A percentile compares a stretch with the other conserved stretches of the same genome.
phyloP scores from a whole-genome alignment of 1,140 invertebrate genomes.

The Drosophila athabasca region DNA sequence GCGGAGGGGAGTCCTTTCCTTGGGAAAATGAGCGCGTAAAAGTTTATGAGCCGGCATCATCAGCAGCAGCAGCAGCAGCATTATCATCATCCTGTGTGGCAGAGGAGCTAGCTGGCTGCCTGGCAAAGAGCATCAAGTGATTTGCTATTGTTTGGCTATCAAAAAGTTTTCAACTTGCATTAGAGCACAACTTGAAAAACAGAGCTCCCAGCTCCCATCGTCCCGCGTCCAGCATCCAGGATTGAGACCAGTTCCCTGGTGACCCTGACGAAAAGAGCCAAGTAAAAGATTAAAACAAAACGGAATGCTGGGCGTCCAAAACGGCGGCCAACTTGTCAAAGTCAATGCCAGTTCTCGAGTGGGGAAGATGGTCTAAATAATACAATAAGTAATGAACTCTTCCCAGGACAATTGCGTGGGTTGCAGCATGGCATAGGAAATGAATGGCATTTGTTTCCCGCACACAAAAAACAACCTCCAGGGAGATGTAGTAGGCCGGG shows the following conservation, averaged over 20 bases:
- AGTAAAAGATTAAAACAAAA: slow-evolving; percentile 76
- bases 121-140: slow-evolving; percentile 64
- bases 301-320: slow-evolving; percentile 48
- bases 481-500: slow-evolving; percentile 6
- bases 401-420: slow-evolving; percentile 53
- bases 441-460: slow-evolving; percentile 71
- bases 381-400: slow-evolving; percentile 33
- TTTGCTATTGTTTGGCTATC: slow-evolving; percentile 71
- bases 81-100: slow-evolving; percentile 48
- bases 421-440: slow-evolving; percentile 69
- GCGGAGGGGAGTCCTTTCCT: slow-evolving; percentile 11
- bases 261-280: slow-evolving; percentile 40
- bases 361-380: slow-evolving; percentile 54
- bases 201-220: not conserved
- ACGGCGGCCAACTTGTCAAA: slow-evolving; percentile 77
- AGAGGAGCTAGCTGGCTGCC: not conserved
- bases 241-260: slow-evolving; percentile 43
- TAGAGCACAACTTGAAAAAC: slow-evolving; percentile 47
- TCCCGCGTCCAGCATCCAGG: not conserved
- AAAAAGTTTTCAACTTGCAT: slow-evolving; percentile 80
- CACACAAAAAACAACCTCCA: slow-evolving; percentile 19
- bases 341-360: slow-evolving; percentile 53
- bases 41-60: slow-evolving; percentile 66
- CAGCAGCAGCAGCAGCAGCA: slow-evolving; percentile 16
- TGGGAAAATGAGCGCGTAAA: slow-evolving; percentile 71